These are phyloP conservation scores for Lasioglossum marginatum DNA, from an alignment of 2,888 invertebrate genomes.

Conservation along the genomic window DNA sequence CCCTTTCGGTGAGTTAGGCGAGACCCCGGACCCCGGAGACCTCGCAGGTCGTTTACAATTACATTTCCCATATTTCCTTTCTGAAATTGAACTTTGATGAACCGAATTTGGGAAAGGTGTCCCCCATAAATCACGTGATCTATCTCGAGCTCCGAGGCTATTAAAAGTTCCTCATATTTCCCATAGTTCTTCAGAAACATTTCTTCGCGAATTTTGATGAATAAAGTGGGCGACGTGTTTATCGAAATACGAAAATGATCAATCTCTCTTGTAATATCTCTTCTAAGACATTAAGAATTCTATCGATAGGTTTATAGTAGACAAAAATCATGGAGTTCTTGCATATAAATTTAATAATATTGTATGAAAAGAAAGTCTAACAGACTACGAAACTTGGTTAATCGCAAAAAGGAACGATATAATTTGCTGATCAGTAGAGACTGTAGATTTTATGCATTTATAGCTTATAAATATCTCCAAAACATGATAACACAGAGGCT, in stretches of 20 bases:
- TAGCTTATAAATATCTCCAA: neutral
- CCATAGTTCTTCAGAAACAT: too few species aligned
- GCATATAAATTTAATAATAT: neutral
- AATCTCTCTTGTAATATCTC: neutral
- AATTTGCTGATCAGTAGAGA: neutral
- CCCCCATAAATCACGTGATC: neutral
- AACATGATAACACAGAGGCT: neutral
- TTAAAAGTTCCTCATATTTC: neutral
- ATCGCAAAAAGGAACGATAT: neutral
- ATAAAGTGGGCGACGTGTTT: neutral
- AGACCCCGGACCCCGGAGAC: neutral
- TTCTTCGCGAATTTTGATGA: neutral
- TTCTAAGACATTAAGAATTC: too few species aligned
- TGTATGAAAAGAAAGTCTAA: neutral
- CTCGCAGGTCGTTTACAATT: neutral
- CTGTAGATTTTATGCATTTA: neutral
- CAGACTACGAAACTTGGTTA: neutral
- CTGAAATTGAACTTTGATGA: conserved; percentile 1
- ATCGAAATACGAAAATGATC: neutral
- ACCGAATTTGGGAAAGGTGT: neutral
- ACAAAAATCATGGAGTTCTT: neutral
- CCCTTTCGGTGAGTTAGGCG: conserved; percentile 6
- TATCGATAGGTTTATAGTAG: neutral
- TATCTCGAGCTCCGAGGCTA: neutral
- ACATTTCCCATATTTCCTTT: neutral